A percentile compares a stretch with the other conserved stretches of the same genome.
Evolutionary conservation across 2,888 invertebrate species (phyloP).

Genomic region (Cheilosia urbana): DNA sequence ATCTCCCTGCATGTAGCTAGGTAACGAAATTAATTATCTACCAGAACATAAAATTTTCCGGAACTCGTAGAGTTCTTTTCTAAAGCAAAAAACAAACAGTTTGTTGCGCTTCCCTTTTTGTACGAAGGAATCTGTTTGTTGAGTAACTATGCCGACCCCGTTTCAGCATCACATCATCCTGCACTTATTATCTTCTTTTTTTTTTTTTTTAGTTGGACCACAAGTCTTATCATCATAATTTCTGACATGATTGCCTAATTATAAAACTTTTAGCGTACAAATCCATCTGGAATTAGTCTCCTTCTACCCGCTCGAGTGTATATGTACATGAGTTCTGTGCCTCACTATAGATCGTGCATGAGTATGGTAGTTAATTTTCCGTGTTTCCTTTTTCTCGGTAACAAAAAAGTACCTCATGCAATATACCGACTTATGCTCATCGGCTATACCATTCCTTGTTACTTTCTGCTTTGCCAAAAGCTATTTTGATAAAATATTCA

Average conservation of each 20-base stretch:
- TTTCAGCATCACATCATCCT: slow-evolving; percentile 32
- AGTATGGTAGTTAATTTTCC: slow-evolving; percentile 55
- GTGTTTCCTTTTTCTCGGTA: slow-evolving; percentile 22
- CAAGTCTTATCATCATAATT: slow-evolving; percentile 27
- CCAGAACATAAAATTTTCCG: too few species aligned
- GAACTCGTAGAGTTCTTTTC: too few species aligned
- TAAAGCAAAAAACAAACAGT: too few species aligned
- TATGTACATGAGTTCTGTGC: neutral
- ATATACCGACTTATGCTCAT: slow-evolving; percentile 2
- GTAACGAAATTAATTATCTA: too few species aligned
- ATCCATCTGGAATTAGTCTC: slow-evolving; percentile 13
- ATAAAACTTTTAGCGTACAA: slow-evolving; percentile 56
- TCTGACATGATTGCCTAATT: slow-evolving; percentile 59
- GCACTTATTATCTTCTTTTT: slow-evolving; percentile 3
- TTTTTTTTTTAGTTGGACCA: slow-evolving; percentile 11
- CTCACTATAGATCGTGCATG: slow-evolving; percentile 6
- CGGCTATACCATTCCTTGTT: slow-evolving; percentile 6
- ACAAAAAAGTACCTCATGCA: slow-evolving; percentile 10
- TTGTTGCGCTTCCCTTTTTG: too few species aligned
- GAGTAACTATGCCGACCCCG: too few species aligned
- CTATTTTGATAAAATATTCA: slow-evolving; percentile 69
- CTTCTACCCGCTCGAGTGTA: neutral
- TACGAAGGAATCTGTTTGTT: too few species aligned
- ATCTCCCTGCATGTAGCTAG: too few species aligned
- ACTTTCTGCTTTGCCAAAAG: slow-evolving; percentile 34